Evolutionary conservation across 2,797 vertebrate species (phyloP), one percentile per base, ranked within the genome.

Genomic region (Neosalanx taihuensis): DNA sequence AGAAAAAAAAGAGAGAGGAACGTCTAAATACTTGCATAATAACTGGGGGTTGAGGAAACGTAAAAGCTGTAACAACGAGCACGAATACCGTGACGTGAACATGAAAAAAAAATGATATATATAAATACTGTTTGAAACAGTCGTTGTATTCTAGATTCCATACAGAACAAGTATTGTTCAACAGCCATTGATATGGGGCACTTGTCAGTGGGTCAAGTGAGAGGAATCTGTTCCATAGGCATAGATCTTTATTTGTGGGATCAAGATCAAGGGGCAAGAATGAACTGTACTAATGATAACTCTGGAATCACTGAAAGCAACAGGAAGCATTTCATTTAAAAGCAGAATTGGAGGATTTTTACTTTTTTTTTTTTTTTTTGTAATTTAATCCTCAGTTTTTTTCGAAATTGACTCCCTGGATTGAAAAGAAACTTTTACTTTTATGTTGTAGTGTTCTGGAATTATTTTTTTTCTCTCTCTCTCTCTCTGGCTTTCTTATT

Each of bases 141-240:
- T 89, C 89, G 84, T 88, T 90, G 88, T 92, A 89, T 92, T 89
- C 81, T 91, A 91, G 90, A 90, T 90, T 91, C 89, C 90, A 90
- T 87, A 84, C 89, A 85, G 90, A 88, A 69, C 79, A 72, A 88
- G 76, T 88, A 81, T 85, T 86, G 87, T 88, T 89, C 78, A 82
- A 78, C 84, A 84, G 83, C 84, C 83, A 81, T 86, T 83, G 84
- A 87, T 90, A 85, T 83, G 89, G 87, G 84, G 81, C 87, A 85
- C 77, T 79, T 82, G 59, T 73, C 72, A 75, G 64, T 81, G 79
- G 87, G 81, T 85, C 66, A 37, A 84, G 78, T 73, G 79, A 84
- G 85, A 81, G 86, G 70, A 86, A 84, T 85, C 79, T 84, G 83
- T 85, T 91, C 84, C 73, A 81, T 87, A 88, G 84, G 83, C 86